Percentiles rank a stretch among this genome's conserved stretches.
phyloP scores from a whole-genome alignment of 2,888 invertebrate genomes.

The Platycnemis pennipes region DNA sequence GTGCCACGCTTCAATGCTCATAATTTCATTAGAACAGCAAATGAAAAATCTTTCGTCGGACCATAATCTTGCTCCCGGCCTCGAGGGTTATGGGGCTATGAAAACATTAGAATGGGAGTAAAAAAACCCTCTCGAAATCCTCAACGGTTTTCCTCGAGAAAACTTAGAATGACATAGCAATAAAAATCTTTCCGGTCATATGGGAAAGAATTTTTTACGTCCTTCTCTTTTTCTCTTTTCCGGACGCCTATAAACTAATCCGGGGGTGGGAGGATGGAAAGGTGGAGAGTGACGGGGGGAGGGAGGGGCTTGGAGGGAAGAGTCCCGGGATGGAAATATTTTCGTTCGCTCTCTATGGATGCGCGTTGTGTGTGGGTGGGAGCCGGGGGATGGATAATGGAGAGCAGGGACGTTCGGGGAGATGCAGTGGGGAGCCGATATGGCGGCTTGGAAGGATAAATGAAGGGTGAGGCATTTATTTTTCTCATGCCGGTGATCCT shows the following conservation, averaged over 20 bases:
- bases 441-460: neutral
- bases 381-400: neutral
- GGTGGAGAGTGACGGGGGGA: neutral
- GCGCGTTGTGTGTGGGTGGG: neutral
- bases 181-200: conserved; percentile 19
- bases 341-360: neutral
- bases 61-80: conserved; percentile 1
- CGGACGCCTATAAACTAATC: conserved; percentile 44
- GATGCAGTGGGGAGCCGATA: neutral
- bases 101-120: conserved; percentile 12
- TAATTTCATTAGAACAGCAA: neutral
- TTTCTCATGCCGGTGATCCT: neutral
- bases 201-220: neutral
- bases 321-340: neutral
- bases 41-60: neutral
- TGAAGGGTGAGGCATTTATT: neutral
- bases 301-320: neutral
- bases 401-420: neutral
- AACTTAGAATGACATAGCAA: conserved; percentile 38
- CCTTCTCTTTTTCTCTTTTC: neutral
- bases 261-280: conserved; percentile 13
- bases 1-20: neutral
- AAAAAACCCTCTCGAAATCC: neutral
- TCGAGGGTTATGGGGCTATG: neutral
- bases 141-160: neutral